Percentiles rank a stretch among this genome's conserved stretches.
Conservation (phyloP, 2,888 invertebrate species). For the Brachyopa scutellaris region DNA sequence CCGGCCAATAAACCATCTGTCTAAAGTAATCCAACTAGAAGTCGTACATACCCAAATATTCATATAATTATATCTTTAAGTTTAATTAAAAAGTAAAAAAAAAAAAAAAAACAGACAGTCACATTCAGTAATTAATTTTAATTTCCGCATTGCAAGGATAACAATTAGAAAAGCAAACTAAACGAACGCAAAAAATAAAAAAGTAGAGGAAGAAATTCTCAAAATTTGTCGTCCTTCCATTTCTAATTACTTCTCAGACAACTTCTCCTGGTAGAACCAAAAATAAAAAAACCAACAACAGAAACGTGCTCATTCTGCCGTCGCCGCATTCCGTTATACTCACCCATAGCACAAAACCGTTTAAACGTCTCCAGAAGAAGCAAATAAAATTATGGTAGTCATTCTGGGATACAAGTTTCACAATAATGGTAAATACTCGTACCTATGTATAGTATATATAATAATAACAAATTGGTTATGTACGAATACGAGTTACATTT, state of each 20-base stretch:
- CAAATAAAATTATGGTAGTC: constrained; percentile 64
- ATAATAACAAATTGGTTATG: constrained; percentile 37
- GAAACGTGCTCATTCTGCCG: constrained; percentile 40
- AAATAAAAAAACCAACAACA: constrained; percentile 40
- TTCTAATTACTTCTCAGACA: constrained; percentile 64
- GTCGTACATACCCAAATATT: too few relatives aligned
- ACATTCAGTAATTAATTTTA: constrained; percentile 68
- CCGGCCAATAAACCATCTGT: too few relatives aligned
- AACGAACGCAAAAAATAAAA: constrained; percentile 7
- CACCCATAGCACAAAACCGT: background rate
- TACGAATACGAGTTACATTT: too few relatives aligned
- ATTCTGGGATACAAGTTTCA: constrained; percentile 62
- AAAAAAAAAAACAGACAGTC: constrained; percentile 36
- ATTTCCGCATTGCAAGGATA: constrained; percentile 62
- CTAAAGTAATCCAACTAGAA: too few relatives aligned
- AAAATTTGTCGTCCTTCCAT: constrained; percentile 56
- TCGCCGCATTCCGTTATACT: background rate
- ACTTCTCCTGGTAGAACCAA: constrained; percentile 31
- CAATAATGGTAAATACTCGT: constrained; percentile 56
- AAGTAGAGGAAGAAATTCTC: constrained; percentile 47
- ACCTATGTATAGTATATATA: too few relatives aligned
- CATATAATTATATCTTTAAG: too few relatives aligned
- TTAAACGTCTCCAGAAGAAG: constrained; percentile 44
- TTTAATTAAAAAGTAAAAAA: too few relatives aligned
- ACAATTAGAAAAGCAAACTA: constrained; percentile 62